phyloP scores from a whole-genome alignment of 1,140 invertebrate species.

The Paramacrobiotus metropolitanus region DNA sequence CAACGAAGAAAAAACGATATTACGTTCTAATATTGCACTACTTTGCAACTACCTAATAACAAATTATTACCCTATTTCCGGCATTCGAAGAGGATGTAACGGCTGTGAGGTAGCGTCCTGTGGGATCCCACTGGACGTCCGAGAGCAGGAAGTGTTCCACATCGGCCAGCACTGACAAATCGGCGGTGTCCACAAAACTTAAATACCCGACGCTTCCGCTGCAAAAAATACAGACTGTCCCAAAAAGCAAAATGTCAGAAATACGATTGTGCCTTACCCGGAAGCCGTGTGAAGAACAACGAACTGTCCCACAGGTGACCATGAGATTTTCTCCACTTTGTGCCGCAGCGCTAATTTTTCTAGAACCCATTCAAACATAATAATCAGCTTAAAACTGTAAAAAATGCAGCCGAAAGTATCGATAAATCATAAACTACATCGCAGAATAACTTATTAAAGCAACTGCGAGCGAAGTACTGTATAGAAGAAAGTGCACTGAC shows the following conservation, averaged over 20 bases:
- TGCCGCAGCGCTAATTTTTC: constrained; percentile 32
- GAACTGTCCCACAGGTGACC: constrained; percentile 85
- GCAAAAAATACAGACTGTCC: not conserved
- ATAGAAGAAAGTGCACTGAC: no score
- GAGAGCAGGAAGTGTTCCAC: constrained; percentile 79
- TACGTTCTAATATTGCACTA: no score
- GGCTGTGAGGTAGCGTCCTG: constrained; percentile 78
- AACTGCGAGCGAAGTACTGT: no score
- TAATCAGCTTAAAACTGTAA: constrained; percentile 11
- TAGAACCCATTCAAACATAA: no score
- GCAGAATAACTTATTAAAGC: no score
- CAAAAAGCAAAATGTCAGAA: not conserved
- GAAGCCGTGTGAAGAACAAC: constrained; percentile 33
- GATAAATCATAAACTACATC: no score
- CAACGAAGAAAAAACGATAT: no score
- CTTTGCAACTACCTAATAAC: no score
- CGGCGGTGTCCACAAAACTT: not conserved
- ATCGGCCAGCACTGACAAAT: constrained; percentile 37
- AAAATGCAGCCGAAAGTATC: constrained; percentile 7
- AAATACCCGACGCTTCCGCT: not conserved
- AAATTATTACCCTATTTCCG: no score
- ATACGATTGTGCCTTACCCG: not conserved
- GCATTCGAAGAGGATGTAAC: no score
- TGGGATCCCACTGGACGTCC: constrained; percentile 97
- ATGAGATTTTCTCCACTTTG: constrained; percentile 38